Conservation (phyloP, 2,888 invertebrate genomes). For the Morpho helenor region DNA sequence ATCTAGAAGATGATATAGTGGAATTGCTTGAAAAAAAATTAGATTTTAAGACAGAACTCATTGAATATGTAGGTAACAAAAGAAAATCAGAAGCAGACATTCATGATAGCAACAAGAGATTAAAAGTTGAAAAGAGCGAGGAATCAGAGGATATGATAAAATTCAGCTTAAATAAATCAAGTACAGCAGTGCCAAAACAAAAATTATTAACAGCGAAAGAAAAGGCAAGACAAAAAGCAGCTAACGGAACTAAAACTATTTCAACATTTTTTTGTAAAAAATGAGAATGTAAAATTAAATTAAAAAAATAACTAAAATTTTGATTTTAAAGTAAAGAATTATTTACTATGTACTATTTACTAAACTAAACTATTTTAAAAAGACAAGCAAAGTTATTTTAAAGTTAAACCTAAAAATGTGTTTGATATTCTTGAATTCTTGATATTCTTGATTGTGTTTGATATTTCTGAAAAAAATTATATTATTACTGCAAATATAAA, state of each 20-base stretch:
- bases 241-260: conserved; percentile 88
- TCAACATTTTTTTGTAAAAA: conserved; percentile 88
- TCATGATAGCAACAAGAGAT: conserved; percentile 52
- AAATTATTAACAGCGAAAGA: conserved; percentile 83
- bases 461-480: neutral
- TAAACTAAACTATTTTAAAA: too few relatives aligned
- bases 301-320: neutral
- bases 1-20: conserved; percentile 84
- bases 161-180: conserved; percentile 48
- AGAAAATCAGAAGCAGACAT: conserved; percentile 72
- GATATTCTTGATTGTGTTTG: too few relatives aligned
- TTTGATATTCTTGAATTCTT: too few relatives aligned
- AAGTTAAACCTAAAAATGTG: too few relatives aligned
- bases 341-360: too few relatives aligned
- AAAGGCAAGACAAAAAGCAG: conserved; percentile 87
- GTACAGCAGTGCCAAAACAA: conserved; percentile 67
- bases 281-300: conserved; percentile 31
- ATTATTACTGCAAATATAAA: neutral
- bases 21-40: conserved; percentile 82
- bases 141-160: conserved; percentile 48
- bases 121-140: conserved; percentile 51
- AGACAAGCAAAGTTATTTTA: too few relatives aligned
- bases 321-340: too few relatives aligned
- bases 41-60: conserved; percentile 81
- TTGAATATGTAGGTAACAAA: conserved; percentile 68